Evolutionary conservation across 1,140 invertebrate genomes (phyloP), one percentile per base, ranked within the genome.

Genomic region (Achatina immaculata): DNA sequence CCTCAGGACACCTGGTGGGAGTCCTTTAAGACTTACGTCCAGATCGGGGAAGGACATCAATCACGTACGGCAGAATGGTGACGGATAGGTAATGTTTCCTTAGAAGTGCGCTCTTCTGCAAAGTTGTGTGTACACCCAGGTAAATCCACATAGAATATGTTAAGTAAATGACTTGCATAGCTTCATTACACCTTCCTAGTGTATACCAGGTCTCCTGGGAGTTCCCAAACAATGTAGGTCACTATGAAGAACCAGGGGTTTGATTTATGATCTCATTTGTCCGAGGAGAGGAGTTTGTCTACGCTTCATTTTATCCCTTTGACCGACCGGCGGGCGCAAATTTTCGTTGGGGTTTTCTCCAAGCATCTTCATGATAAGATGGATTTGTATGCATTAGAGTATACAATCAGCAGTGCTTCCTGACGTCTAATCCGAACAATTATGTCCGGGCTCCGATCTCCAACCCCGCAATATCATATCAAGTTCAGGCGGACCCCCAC

Each of bases 121-220:
- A 28, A 55, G 31, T 62, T 2, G 58, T 62, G 28, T 62, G 58
- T 31, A 31, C 58, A 62, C 31, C n/a, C 1, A 6, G 7, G 31
- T 19, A 62, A 31, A 31, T 62, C 58, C 21, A 19, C 4, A 34
- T 31, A 62, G 28, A 62, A 62, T 62, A 34, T 28, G n/a, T 62
- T 62, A 34, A 62, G 58, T 28, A 62, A 62, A 62, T 62, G 58
- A 31, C 58, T 62, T 62, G 58, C 28, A 34, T 19, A 28, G 28
- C 4, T 34, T 62, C n/a, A 62, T 31, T 62, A 28, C 4, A 62
- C 4, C 0, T 16, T 6, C 58, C 58, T 31, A 62, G 31, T 62
- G 31, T 62, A 62, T 62, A 28, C 58, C n/a, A 62, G 58, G 31
- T 31, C 58, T 28, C 58, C 58, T 62, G 58, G 58, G 58, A 31